Percentiles rank a stretch among this genome's conserved stretches.
phyloP scores from a whole-genome alignment of 2,797 vertebrate genomes.

The Rhinophrynus dorsalis region DNA sequence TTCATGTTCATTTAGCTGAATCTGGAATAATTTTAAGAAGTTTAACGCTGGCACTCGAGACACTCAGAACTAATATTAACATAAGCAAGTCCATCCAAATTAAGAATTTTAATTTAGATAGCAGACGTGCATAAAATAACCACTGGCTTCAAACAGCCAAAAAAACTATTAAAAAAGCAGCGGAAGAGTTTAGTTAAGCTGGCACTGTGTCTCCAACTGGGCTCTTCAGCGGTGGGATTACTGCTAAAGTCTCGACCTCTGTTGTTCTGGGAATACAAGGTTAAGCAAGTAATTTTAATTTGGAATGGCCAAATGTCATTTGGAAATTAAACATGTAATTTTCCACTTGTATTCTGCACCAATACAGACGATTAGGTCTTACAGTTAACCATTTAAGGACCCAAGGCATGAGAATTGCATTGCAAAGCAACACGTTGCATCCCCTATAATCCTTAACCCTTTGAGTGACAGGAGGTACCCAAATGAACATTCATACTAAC shows the following conservation, averaged over 20 bases:
- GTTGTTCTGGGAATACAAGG: too few relatives aligned
- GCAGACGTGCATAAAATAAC: background rate
- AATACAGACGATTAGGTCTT: slow-evolving; percentile 25
- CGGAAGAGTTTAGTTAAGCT: slow-evolving; percentile 1
- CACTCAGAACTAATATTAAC: too few relatives aligned
- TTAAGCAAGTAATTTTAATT: slow-evolving; percentile 32
- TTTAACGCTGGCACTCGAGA: too few relatives aligned
- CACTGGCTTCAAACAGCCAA: background rate
- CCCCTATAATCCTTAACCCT: too few relatives aligned
- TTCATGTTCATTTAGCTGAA: background rate
- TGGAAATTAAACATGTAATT: slow-evolving; percentile 36
- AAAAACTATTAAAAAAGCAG: too few relatives aligned
- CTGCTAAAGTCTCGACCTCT: too few relatives aligned
- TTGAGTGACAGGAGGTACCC: too few relatives aligned
- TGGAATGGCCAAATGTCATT: slow-evolving; percentile 26
- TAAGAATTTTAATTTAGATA: background rate
- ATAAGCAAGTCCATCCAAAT: background rate
- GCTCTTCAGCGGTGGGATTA: slow-evolving; percentile 16
- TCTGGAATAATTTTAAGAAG: too few relatives aligned
- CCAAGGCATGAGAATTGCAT: too few relatives aligned
- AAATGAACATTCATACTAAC: too few relatives aligned
- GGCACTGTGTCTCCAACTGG: slow-evolving; percentile 4
- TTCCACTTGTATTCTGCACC: slow-evolving; percentile 31
- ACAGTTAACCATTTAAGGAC: slow-evolving; percentile 28
- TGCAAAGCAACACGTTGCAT: too few relatives aligned